phyloP scores from a whole-genome alignment of 2,113 vertebrate species.

The Lophius piscatorius region DNA sequence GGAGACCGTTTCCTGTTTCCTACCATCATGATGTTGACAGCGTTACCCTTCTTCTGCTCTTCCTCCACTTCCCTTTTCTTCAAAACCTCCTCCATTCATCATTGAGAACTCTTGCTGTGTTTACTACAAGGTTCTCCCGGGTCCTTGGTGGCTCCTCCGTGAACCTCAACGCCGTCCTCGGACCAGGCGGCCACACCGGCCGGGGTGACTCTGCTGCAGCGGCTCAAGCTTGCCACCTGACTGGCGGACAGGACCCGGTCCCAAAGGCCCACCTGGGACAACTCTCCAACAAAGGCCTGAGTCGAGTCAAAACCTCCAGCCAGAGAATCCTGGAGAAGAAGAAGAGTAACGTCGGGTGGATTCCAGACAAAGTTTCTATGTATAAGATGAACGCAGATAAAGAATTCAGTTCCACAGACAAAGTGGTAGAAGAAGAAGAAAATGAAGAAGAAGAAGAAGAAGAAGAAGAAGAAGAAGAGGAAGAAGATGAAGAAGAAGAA shows the following conservation, averaged over 20 bases:
- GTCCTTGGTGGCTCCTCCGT: conserved; percentile 88
- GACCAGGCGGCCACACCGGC: conserved; percentile 91
- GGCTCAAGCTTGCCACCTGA: conserved; percentile 89
- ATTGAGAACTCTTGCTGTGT: conserved; percentile 78
- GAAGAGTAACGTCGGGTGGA: background rate
- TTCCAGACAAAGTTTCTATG: background rate
- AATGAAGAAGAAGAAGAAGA: too few relatives aligned
- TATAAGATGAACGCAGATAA: too few relatives aligned
- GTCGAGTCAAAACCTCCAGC: conserved; percentile 93
- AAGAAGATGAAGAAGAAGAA: too few relatives aligned
- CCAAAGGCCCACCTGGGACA: conserved; percentile 94
- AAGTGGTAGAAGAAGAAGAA: too few relatives aligned
- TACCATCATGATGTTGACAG: too few relatives aligned
- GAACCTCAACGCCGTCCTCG: conserved; percentile 85
- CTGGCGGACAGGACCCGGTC: conserved; percentile 84
- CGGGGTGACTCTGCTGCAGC: conserved; percentile 84
- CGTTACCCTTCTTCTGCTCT: background rate
- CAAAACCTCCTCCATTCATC: conserved; percentile 11
- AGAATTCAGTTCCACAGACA: too few relatives aligned
- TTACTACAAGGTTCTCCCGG: conserved; percentile 86
- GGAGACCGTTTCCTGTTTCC: too few relatives aligned
- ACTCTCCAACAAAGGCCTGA: conserved; percentile 92
- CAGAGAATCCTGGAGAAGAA: conserved; percentile 80
- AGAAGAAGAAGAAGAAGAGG: too few relatives aligned
- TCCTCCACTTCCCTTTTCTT: background rate